Conservation (phyloP, 2,888 invertebrate genomes). For the Steinernema carpocapsae region DNA sequence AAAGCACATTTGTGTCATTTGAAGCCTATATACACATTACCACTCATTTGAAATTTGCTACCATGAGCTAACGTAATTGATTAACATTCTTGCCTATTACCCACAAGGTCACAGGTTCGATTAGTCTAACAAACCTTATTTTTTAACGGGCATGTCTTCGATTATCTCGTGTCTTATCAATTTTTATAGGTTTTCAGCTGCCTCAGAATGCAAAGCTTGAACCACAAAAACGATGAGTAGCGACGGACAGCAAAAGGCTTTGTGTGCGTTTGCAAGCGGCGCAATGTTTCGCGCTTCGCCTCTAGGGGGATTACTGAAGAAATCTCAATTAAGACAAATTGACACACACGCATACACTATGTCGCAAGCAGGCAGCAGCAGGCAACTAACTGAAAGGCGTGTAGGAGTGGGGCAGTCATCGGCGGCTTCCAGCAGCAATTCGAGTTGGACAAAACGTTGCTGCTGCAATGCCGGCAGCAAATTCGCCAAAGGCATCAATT, state of each 20-base stretch:
- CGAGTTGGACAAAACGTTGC: neutral
- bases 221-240: neutral
- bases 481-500: conserved; percentile 33
- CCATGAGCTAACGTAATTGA: too few species aligned
- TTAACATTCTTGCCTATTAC: too few species aligned
- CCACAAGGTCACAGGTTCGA: too few species aligned
- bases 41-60: too few species aligned
- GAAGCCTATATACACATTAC: too few species aligned
- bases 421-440: neutral
- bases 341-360: conserved; percentile 21
- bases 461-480: neutral
- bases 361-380: conserved; percentile 3
- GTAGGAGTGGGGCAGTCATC: neutral
- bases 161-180: too few species aligned
- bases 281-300: neutral
- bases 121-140: too few species aligned
- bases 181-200: too few species aligned
- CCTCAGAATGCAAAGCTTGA: neutral
- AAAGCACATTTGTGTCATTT: too few species aligned
- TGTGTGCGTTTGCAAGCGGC: neutral
- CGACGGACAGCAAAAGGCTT: neutral
- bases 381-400: neutral
- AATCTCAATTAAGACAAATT: conserved; percentile 34
- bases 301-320: conserved; percentile 20
- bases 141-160: too few species aligned